Percentiles rank a stretch among this genome's conserved stretches.
Conservation (phyloP, 2,113 vertebrate genomes). For the Brevimyrus niger region DNA sequence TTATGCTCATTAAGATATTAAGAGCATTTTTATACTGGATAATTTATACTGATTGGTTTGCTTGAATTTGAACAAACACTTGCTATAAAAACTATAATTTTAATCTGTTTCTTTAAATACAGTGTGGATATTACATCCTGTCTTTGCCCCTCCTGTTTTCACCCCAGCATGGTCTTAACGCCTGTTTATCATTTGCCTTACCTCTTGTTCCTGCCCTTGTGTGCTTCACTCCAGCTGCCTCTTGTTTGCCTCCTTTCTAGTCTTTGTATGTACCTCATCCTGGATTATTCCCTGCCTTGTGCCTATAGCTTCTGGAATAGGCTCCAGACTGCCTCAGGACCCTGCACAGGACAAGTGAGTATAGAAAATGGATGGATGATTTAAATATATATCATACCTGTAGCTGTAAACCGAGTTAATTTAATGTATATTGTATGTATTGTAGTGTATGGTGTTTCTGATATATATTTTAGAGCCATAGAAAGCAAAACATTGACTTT, state of each 20-base stretch:
- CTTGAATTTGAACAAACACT: background rate
- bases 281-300: background rate
- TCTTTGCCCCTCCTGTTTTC: too few relatives aligned
- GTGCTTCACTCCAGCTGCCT: too few relatives aligned
- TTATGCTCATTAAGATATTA: background rate
- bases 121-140: background rate
- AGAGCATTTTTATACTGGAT: background rate
- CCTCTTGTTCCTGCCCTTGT: too few relatives aligned
- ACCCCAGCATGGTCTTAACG: too few relatives aligned
- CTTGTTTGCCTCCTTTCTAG: too few relatives aligned
- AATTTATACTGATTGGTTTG: background rate
- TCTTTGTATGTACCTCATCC: background rate
- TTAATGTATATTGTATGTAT: background rate
- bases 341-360: background rate
- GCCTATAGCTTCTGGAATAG: background rate
- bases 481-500: background rate
- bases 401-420: background rate
- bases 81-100: background rate
- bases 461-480: background rate
- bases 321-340: background rate
- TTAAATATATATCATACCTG: background rate
- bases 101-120: background rate
- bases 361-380: background rate
- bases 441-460: background rate
- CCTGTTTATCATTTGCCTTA: too few relatives aligned